Conservation (phyloP, 1,140 invertebrate species). For the Gonioctena quinquepunctata region DNA sequence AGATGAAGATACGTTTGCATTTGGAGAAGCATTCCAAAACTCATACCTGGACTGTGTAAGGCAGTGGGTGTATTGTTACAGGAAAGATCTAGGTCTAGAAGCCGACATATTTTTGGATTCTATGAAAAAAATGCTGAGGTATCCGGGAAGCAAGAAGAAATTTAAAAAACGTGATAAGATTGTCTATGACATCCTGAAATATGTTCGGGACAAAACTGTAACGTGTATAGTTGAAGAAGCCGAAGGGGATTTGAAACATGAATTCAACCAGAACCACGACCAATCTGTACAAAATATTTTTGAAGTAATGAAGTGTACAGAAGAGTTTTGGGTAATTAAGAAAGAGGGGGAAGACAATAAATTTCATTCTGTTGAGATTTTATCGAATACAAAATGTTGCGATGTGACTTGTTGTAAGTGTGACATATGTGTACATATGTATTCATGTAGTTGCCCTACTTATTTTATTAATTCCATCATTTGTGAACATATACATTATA, state of each 20-base stretch:
- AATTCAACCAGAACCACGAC: background rate
- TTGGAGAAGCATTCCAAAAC: conserved; percentile 20
- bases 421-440: background rate
- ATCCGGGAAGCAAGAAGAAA: background rate
- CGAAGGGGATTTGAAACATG: background rate
- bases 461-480: background rate
- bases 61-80: conserved; percentile 33
- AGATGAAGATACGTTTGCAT: background rate
- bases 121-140: background rate
- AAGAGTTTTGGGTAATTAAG: background rate
- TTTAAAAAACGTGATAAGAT: background rate
- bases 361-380: background rate
- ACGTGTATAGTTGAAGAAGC: background rate
- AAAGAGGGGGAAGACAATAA: background rate
- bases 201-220: background rate
- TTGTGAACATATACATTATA: background rate
- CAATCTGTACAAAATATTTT: background rate
- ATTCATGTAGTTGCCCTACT: background rate
- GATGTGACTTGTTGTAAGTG: background rate
- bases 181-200: background rate
- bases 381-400: background rate
- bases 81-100: conserved; percentile 1
- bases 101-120: background rate
- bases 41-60: conserved; percentile 12
- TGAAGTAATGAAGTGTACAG: background rate